Percentiles rank a stretch among this genome's conserved stretches.
These are phyloP conservation scores for Lanius ludovicianus DNA, from an alignment of 2,113 vertebrate species.

Conservation along the genomic window DNA sequence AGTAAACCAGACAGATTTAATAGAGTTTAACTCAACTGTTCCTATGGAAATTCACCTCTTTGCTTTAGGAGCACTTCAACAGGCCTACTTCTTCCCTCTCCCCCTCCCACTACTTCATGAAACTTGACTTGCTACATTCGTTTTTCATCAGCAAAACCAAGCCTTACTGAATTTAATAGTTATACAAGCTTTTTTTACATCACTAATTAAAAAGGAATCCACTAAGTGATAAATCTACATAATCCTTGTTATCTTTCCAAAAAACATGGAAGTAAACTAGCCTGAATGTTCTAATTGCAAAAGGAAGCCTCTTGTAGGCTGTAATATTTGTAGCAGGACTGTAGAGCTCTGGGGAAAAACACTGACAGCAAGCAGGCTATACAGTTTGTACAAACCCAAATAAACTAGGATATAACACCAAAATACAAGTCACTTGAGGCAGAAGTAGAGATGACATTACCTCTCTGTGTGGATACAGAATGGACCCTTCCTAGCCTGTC, in stretches of 20 bases:
- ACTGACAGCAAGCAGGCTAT: not conserved
- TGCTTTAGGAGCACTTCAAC: not conserved
- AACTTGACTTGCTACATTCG: not conserved
- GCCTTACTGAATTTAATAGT: not conserved
- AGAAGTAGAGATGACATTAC: not conserved
- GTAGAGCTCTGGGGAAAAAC: not conserved
- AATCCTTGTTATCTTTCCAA: not conserved
- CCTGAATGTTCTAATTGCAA: not conserved
- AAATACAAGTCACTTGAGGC: not conserved
- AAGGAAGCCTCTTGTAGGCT: not conserved
- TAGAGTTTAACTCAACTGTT: not conserved
- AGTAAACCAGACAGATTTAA: not conserved
- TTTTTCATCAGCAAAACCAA: not conserved
- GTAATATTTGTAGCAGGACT: not conserved
- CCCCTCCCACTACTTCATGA: not conserved
- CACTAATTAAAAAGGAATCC: not conserved
- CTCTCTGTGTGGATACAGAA: not conserved
- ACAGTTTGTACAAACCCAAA: not conserved
- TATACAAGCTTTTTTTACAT: not conserved
- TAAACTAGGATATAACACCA: not conserved
- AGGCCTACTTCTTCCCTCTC: not conserved
- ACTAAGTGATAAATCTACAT: not conserved
- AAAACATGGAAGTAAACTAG: not conserved
- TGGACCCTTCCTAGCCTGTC: not conserved
- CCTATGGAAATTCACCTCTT: not conserved